Base-by-base conservation (phyloP, 2,113 vertebrate genomes). In the Ibidorhyncha struthersii region DNA sequence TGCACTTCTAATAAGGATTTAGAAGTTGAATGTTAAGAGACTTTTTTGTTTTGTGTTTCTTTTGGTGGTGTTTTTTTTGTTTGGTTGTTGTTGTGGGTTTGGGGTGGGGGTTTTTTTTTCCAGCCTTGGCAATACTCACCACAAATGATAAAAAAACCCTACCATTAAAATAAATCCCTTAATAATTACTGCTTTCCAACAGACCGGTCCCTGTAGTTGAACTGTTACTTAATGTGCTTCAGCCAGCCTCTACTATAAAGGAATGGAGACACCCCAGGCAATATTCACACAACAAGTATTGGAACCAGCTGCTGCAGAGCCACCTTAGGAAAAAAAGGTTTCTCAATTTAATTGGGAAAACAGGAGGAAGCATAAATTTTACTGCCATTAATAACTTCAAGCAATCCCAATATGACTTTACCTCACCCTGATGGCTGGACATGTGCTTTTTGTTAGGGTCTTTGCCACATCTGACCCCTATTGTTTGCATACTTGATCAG, bases 301-400 rank as follows among this genome's bases (percentile, higher is more conserved):
- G 91, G 97, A 99, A 98, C 98, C 99, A 99, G 99, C 98, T 99
- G 99, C 98, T 97, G 96, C 82, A 97, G 96, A 98, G 98, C 98
- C 98, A 98, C 97, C 97, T 97, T 94, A 97, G 98, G 96, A 97
- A 97, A 98, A 97, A 98, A 98, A 98, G 94, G 93, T 98, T 98
- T 98, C 98, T 97, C 98, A 97, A 97, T 98, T 99, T 99, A 99
- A 99, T 99, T 99, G 99, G 98, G 98, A 99, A 99, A 99, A 99
- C 99, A 99, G 98, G 98, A 99, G 99, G 99, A 99, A 99, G 99
- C 99, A 99, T 99, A 99, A 99, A 98, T 99, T 99, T 99, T 99
- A 99, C 99, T 99, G 98, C 98, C 98, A 99, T 99, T 99, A 99
- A 99, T 99, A 99, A 99, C 98, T 99, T 99, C 98, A 98, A 99